Base-by-base conservation (phyloP, 2,113 vertebrate species). In the Zosterops borbonicus region DNA sequence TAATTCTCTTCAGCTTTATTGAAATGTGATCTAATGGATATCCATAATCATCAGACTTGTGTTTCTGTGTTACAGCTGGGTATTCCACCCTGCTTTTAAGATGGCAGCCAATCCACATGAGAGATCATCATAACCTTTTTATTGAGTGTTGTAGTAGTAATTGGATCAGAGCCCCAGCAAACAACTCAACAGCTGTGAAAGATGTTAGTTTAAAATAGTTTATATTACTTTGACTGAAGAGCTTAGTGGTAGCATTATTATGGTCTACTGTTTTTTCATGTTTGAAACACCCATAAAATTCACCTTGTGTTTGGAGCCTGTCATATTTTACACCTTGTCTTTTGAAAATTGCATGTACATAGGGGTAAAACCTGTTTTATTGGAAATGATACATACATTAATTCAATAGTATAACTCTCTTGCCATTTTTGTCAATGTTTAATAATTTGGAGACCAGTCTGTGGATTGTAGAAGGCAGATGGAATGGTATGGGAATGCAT, bases 171-270 rank as follows among this genome's bases (percentile, higher is more conserved):
- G 69, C 81, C 49, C 21, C 0, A 0, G 25, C 0, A 27, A 89
- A 37, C 60, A 75, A 55, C 21, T 15, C 76, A 78, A 71, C 81
- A 91, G 41, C 83, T 91, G 28, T 79, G 84, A 84, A 96, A 92
- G 62, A 76, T 64, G 37, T 92, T 87, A 82, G 25, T 71, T 93
- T 94, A 42, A 78, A 84, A 52, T 60, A 64, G 53, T 91, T 94
- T 82, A 44, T 87, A 49, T 84, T 92, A 71, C 74, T 89, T 60
- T 92, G 18, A 29, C n/a, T 76, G 50, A 89, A 82, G 74, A 82
- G 49, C 53, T 89, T 83, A 68, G 25, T 73, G 37, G 74, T 87
- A 73, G 28, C 37, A 29, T 82, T 90, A 20, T 73, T 95, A 82
- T 64, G 47, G 13, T 76, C 81, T 92, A 20, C 83, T 75, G 25